Percentiles rank a stretch among this genome's conserved stretches.
Conservation (phyloP, 2,113 vertebrate species). For the Periophthalmodon schlosseri region DNA sequence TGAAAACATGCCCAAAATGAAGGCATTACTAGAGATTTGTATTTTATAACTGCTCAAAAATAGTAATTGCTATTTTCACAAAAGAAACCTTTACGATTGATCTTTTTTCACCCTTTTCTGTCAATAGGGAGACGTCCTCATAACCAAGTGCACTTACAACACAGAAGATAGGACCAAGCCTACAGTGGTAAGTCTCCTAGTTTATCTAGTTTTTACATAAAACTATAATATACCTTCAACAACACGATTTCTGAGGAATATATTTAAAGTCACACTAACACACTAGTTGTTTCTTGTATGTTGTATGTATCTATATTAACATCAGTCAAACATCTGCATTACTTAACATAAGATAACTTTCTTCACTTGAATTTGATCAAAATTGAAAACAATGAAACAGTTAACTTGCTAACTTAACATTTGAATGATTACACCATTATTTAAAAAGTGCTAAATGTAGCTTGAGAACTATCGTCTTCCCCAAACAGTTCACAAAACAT, state of each 20-base stretch:
- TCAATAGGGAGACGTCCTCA: constrained; percentile 86
- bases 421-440: no score
- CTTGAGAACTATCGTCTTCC: no score
- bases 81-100: neutral
- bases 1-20: neutral
- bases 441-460: no score
- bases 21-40: neutral
- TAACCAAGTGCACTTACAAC: constrained; percentile 91
- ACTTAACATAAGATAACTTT: no score
- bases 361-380: no score
- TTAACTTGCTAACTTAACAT: no score
- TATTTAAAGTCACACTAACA: neutral
- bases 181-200: constrained; percentile 84
- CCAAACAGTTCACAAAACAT: no score
- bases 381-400: no score
- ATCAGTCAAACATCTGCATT: no score
- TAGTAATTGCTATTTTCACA: neutral
- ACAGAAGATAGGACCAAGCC: constrained; percentile 80
- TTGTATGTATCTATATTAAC: no score
- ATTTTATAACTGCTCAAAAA: neutral
- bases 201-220: neutral
- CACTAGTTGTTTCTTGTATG: no score
- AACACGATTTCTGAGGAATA: neutral
- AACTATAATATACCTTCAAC: neutral
- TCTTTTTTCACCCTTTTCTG: constrained; percentile 18